Conservation (phyloP, 2,888 invertebrate species). For the Bimastos eiseni region DNA sequence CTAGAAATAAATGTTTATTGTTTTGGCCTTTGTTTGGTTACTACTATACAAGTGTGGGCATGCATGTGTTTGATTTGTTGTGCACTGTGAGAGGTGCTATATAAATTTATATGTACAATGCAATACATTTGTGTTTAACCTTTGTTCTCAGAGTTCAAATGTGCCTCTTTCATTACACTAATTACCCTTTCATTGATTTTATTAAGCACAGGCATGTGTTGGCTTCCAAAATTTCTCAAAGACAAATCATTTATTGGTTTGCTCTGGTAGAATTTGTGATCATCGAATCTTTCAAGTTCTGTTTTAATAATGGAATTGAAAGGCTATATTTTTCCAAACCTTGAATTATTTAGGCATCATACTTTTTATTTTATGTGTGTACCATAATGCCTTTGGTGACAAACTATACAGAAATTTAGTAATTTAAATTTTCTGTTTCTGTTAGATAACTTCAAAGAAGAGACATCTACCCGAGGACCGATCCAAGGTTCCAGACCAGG, state of each 20-base stretch:
- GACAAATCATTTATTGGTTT: not conserved
- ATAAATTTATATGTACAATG: no score
- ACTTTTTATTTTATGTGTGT: not conserved
- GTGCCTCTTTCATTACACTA: not conserved
- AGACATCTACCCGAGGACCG: slow-evolving; percentile 38
- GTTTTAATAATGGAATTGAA: not conserved
- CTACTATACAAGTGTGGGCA: no score
- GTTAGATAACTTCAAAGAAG: slow-evolving; percentile 22
- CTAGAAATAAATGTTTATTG: not conserved
- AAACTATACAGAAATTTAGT: not conserved
- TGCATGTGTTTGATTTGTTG: no score
- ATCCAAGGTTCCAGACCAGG: slow-evolving; percentile 62
- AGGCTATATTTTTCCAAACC: not conserved
- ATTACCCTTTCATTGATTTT: not conserved
- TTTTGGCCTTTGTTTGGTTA: not conserved
- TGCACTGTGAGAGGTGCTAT: no score
- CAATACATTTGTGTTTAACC: no score
- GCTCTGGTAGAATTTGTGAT: not conserved
- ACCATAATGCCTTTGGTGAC: not conserved
- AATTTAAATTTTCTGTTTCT: not conserved
- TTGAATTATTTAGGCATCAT: not conserved
- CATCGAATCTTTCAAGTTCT: not conserved
- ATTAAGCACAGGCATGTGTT: not conserved
- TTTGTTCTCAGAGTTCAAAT: not conserved
- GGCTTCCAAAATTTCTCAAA: not conserved